Evolutionary conservation across 1,140 invertebrate species (phyloP), one percentile per base, ranked within the genome.

Genomic region (Drosophila sturtevanti): DNA sequence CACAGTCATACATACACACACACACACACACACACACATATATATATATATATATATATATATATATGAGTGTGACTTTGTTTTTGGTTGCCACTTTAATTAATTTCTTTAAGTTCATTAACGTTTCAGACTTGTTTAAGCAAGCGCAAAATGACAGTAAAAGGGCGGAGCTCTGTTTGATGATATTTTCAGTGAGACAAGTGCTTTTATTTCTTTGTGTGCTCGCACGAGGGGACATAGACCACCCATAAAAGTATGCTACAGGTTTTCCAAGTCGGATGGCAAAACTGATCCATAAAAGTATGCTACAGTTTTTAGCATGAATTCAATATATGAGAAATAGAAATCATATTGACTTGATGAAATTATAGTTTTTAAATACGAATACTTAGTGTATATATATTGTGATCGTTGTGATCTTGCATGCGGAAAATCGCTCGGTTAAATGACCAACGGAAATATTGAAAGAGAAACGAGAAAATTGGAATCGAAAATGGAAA

Each of bases 41-140:
- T 60, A 61, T 1, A n/a, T 27, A 35, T 60, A 64, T n/a, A 27
- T 56, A 61, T 1, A 24, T 44, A 51, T 27, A 35, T 60, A 64
- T n/a, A 27, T 56, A 61, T 1, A 24, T 44, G 60, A 54, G 24
- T 34, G 35, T 58, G 44, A 54, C 24, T 24, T 41, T 62, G 55
- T 16, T 24, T 22, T 16, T 59, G 44, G 71, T 62, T 68, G 75
- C 65, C 71, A 87, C 79, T 86, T 87, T 82, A 86, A 86, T 86
- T 86, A 86, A 86, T 86, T 86, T 86, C 82, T 86, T 86, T 86
- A 87, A 86, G 82, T 86, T 86, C 82, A 87, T 86, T 86, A 86
- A 87, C 79, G 76, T 86, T 87, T 87, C 41, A 18, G 79, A 86
- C 82, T 86, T 86, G 79, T 79, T 69, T 67, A 73, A 73, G 70